Evolutionary conservation across 2,888 invertebrate species (phyloP).

Genomic region (Drosophila acutilabella): DNA sequence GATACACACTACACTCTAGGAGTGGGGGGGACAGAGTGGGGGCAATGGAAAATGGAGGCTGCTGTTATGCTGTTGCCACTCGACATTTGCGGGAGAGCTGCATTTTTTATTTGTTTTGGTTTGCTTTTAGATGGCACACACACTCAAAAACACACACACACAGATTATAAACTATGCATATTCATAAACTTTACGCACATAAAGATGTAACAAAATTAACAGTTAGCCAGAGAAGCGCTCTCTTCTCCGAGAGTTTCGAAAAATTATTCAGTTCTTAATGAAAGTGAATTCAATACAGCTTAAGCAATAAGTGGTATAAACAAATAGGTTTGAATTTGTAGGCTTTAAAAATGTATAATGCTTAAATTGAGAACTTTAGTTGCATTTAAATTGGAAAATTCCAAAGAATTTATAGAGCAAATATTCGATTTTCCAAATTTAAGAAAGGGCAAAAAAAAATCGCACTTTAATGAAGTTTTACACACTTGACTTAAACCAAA

Average conservation of each 20-base stretch:
- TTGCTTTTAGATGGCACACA: conserved; percentile 42
- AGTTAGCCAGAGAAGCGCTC: conserved; percentile 2
- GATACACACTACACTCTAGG: conserved; percentile 15
- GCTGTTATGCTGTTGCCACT: conserved; percentile 22
- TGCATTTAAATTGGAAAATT: too few relatives aligned
- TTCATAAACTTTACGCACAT: conserved; percentile 1
- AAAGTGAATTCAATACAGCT: too few relatives aligned
- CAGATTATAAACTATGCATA: conserved; percentile 11
- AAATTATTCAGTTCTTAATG: not conserved
- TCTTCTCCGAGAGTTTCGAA: not conserved
- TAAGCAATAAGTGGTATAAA: too few relatives aligned
- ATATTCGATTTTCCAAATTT: too few relatives aligned
- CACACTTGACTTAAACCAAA: too few relatives aligned
- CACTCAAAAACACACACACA: conserved; percentile 13
- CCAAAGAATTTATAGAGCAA: too few relatives aligned
- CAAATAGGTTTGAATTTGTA: too few relatives aligned
- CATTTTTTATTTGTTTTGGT: conserved; percentile 67
- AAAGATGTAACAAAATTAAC: conserved; percentile 25
- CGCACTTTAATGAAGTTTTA: too few relatives aligned
- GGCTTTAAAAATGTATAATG: too few relatives aligned
- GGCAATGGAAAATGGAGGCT: not conserved
- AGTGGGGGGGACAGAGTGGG: not conserved
- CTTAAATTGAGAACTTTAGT: too few relatives aligned
- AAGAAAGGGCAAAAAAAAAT: too few relatives aligned
- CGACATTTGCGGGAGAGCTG: conserved; percentile 41